Conservation (phyloP, 2,797 vertebrate species). For the Hybognathus amarus region DNA sequence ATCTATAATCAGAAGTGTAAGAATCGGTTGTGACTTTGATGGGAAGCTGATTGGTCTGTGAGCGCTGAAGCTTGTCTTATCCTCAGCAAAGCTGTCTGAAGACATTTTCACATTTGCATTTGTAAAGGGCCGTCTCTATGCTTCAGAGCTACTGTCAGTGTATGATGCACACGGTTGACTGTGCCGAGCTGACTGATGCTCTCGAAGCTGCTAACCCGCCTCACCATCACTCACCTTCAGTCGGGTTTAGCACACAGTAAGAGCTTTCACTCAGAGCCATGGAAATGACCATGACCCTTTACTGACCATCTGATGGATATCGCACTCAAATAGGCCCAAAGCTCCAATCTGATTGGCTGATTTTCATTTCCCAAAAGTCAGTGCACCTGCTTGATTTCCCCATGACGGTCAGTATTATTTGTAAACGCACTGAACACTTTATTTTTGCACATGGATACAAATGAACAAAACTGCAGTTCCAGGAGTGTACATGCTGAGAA, state of each 20-base stretch:
- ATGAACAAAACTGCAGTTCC: too few species aligned
- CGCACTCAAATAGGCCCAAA: neutral
- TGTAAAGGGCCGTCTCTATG: constrained; percentile 56
- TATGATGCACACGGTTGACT: constrained; percentile 54
- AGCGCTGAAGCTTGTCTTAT: constrained; percentile 60
- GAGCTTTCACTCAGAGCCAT: constrained; percentile 20
- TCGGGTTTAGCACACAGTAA: constrained; percentile 45
- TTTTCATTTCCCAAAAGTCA: neutral
- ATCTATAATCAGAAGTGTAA: constrained; percentile 62
- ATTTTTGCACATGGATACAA: too few species aligned
- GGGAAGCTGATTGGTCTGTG: constrained; percentile 66
- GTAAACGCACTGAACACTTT: too few species aligned
- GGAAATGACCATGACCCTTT: neutral
- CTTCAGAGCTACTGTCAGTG: constrained; percentile 67
- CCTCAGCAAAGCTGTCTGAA: constrained; percentile 60
- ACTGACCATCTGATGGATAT: neutral
- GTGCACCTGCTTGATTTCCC: too few species aligned
- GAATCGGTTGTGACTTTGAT: constrained; percentile 71
- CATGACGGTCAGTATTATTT: too few species aligned
- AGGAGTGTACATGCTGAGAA: too few species aligned
- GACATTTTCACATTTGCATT: constrained; percentile 67
- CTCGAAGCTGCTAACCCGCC: constrained; percentile 49
- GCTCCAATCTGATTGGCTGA: neutral
- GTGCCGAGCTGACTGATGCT: constrained; percentile 57
- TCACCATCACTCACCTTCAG: constrained; percentile 42